phyloP scores from a whole-genome alignment of 2,113 vertebrate species.

The Jacana jacana region DNA sequence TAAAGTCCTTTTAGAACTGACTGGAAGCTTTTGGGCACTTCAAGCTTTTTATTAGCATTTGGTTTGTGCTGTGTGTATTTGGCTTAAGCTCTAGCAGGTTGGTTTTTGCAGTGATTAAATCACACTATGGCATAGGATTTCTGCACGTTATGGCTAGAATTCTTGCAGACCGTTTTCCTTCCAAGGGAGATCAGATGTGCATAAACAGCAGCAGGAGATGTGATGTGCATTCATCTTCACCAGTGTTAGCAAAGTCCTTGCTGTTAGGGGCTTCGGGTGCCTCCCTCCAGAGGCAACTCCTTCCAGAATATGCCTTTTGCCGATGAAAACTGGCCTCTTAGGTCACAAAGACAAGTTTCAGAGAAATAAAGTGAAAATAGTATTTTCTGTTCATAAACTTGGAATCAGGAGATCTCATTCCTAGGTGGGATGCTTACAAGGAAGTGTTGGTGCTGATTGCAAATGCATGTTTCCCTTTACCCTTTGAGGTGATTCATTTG shows the following conservation, averaged over 20 bases:
- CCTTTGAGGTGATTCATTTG: background rate
- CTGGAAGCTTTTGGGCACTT: background rate
- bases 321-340: background rate
- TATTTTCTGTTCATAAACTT: background rate
- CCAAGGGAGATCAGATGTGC: background rate
- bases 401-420: background rate
- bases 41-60: background rate
- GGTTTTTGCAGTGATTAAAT: background rate
- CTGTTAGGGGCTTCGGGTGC: background rate
- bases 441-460: background rate
- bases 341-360: background rate
- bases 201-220: background rate
- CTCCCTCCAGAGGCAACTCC: background rate
- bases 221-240: background rate
- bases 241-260: background rate
- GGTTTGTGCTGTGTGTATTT: background rate
- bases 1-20: conserved; percentile 40
- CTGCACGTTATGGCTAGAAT: background rate
- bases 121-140: fast-evolving
- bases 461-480: background rate
- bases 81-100: background rate
- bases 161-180: background rate
- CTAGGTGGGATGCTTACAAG: background rate
- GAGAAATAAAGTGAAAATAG: background rate
- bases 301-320: background rate